Conservation (phyloP, 2,113 vertebrate genomes). For the Emydura subglobosa region DNA sequence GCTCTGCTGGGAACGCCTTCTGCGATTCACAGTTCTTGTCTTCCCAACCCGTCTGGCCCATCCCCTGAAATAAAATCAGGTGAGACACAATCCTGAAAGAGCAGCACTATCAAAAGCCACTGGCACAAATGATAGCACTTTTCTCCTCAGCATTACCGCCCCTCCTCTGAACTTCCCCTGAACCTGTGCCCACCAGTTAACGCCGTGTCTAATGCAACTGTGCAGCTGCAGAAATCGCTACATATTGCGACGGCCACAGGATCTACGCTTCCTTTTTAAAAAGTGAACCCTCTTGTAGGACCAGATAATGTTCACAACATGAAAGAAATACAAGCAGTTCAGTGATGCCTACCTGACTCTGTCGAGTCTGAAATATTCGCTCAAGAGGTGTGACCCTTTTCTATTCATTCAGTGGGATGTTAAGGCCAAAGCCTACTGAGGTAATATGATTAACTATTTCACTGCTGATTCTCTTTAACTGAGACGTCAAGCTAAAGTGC, state of each 20-base stretch:
- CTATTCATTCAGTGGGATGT: not conserved
- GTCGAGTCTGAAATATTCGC: not conserved
- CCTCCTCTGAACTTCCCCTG: too few species aligned
- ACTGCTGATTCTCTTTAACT: not conserved
- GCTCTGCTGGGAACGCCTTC: not conserved
- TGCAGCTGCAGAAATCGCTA: not conserved
- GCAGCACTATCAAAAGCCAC: too few species aligned
- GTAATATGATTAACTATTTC: not conserved
- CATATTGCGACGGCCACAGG: not conserved
- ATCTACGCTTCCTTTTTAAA: not conserved
- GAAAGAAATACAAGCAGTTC: not conserved
- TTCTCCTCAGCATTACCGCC: too few species aligned
- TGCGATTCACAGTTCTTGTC: not conserved
- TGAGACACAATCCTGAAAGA: not conserved
- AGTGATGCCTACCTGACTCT: not conserved
- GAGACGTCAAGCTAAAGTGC: not conserved
- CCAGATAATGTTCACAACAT: not conserved
- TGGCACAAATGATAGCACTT: not conserved
- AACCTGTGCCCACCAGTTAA: not conserved
- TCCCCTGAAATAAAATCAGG: not conserved
- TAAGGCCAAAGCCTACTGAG: not conserved
- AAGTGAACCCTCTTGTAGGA: not conserved
- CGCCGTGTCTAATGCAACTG: not conserved
- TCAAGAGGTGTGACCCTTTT: not conserved
- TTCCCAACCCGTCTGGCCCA: too few species aligned